Base-by-base conservation (phyloP, 1,140 invertebrate species). In the Euborellia annulipes region DNA sequence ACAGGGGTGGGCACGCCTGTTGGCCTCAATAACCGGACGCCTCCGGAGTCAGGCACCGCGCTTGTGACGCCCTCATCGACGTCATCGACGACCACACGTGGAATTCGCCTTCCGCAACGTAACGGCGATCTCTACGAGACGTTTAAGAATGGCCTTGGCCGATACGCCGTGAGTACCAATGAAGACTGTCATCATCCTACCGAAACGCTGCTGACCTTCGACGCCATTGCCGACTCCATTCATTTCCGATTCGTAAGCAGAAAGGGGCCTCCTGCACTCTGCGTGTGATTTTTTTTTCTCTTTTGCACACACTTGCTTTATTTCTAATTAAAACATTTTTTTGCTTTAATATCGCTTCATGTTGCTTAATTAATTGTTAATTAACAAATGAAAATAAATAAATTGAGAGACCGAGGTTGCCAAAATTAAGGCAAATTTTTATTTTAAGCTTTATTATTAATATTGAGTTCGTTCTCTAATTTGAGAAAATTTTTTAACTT, bases 1-100 rank as follows among this genome's bases (percentile, higher is more conserved):
- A n/a, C 71, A 48, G 70, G 68, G 43, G 69, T 64, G 40, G 69
- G 71, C 54, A 72, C 70, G 23, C 70, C 70, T 4, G 13, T 42
- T 62, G 52, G 63, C 62, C 36, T 58, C 58, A 59, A 56, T 38
- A 65, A 37, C 62, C 63, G 17, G 64, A 66, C 52, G 53, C 58
- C 64, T 41, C 53, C 59, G 16, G 58, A 58, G 22, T 60, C 63
- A 27, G 54, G 63, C 40, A 53, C 60, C 21, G 53, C 55, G 4
- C 4, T 27, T 4, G 23, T 27, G 4, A 27, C 23, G 4, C 23
- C 23, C 4, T 27, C 23, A 6, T 27, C 23, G 11, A 11, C 23
- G 23, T 27, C 37, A 21, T 39, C 17, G 46, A n/a, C n/a, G n/a
- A 39, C 40, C 23, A 43, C 23, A 47, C 39, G 22, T 32, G 47